Evolutionary conservation across 2,888 invertebrate species (phyloP).

Genomic region (Orchestes rusci): DNA sequence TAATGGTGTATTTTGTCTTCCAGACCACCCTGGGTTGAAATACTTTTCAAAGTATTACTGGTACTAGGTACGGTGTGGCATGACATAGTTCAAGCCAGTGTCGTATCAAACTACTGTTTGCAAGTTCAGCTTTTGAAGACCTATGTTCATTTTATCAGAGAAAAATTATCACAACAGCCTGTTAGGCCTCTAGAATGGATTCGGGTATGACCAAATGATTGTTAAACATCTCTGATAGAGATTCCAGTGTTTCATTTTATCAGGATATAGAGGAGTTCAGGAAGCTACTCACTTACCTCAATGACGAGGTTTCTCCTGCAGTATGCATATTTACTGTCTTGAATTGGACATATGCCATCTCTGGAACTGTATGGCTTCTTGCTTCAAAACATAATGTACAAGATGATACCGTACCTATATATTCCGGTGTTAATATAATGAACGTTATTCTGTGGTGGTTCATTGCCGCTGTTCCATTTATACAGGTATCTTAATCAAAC

Average conservation of each 20-base stretch:
- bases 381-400: slow-evolving; percentile 49
- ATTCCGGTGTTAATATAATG: slow-evolving; percentile 50
- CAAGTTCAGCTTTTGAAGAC: slow-evolving; percentile 72
- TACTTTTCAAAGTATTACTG: slow-evolving; percentile 53
- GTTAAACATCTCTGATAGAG: background rate
- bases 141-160: slow-evolving; percentile 64
- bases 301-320: slow-evolving; percentile 67
- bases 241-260: slow-evolving; percentile 12
- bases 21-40: slow-evolving; percentile 48
- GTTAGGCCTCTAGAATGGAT: slow-evolving; percentile 71
- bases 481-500: too few species aligned
- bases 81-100: slow-evolving; percentile 75
- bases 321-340: slow-evolving; percentile 71
- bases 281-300: slow-evolving; percentile 68
- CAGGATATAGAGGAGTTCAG: slow-evolving; percentile 75
- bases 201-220: slow-evolving; percentile 48
- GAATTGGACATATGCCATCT: slow-evolving; percentile 64
- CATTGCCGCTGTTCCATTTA: slow-evolving; percentile 59
- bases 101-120: slow-evolving; percentile 74
- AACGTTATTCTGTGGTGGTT: slow-evolving; percentile 60
- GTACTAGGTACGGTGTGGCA: slow-evolving; percentile 66
- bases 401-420: slow-evolving; percentile 49
- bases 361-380: slow-evolving; percentile 63
- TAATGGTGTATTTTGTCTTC: slow-evolving; percentile 20
- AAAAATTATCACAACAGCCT: slow-evolving; percentile 64